Percentiles rank a stretch among this genome's conserved stretches.
Evolutionary conservation across 2,888 invertebrate genomes (phyloP).

Genomic region (Cenopis cana): DNA sequence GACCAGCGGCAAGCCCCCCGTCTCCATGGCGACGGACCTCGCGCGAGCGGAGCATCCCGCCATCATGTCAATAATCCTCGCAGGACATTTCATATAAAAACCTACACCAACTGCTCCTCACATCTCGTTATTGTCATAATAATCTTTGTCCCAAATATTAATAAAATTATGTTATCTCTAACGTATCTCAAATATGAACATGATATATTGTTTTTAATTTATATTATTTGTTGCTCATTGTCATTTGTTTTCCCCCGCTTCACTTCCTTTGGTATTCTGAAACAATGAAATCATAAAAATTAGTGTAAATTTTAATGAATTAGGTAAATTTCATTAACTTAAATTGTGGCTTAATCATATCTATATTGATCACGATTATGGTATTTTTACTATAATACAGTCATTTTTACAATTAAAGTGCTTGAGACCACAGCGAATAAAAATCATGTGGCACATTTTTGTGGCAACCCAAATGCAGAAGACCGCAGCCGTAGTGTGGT

Average conservation of each 20-base stretch:
- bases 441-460: no score
- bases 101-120: constrained; percentile 56
- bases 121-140: constrained; percentile 61
- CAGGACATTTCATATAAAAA: constrained; percentile 55
- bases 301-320: background rate
- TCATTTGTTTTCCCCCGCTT: constrained; percentile 53
- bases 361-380: no score
- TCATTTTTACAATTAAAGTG: no score
- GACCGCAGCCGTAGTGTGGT: no score
- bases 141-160: constrained; percentile 53
- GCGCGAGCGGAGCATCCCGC: constrained; percentile 63
- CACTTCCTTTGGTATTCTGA: constrained; percentile 58
- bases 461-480: no score
- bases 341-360: background rate
- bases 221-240: constrained; percentile 57
- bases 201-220: constrained; percentile 43
- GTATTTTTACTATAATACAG: no score
- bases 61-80: constrained; percentile 63
- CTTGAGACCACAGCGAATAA: no score
- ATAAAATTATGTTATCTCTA: constrained; percentile 53
- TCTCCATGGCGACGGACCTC: constrained; percentile 73
- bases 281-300: constrained; percentile 59
- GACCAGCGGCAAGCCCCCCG: constrained; percentile 75
- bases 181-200: constrained; percentile 50
- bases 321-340: background rate